Evolutionary conservation across 1,140 invertebrate genomes (phyloP), one percentile per base, ranked within the genome.

Genomic region (Cotesia typhae): DNA sequence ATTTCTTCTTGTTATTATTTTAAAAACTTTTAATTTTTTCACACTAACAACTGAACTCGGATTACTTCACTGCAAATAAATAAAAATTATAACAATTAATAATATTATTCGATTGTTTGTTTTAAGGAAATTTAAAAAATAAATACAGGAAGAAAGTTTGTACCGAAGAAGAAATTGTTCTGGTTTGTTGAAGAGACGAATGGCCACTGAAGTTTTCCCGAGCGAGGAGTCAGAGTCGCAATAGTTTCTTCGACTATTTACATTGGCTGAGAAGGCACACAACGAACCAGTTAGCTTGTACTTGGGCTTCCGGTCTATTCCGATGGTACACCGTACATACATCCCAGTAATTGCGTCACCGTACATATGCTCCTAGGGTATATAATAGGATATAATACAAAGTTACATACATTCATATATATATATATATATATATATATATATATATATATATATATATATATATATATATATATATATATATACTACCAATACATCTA

Each of bases 181-280:
- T 64, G 70, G 28, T 47, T 35, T 38, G 35, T 47, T 52, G 70
- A 71, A 71, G 41, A 36, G 70, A 63, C 70, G 35, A 55, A 52
- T 38, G 61, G n/a, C 12, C 28, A 71, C 70, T 71, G 70, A 65
- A 35, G 70, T 63, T 71, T 71, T 71, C 70, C 70, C 60, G 47
- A 53, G 37, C 41, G 41, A 47, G 41, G 41, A 71, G 61, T 64
- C 63, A 61, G 41, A 71, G 61, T 64, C 63, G 70, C 70, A 66
- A 66, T 65, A 37, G 55, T 69, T 69, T 60, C 61, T 71, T 71
- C 41, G 51, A 67, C 70, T 71, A 66, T 71, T 65, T 65, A 65
- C 70, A 71, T 65, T 71, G 51, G 70, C 63, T 66, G 35, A 20
- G 28, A 28, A 28, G n/a, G 70, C 51, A 66, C 41, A 47, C 47